phyloP scores from a whole-genome alignment of 37 sponge, comb jelly and placozoan species.

The Amphimedon queenslandica region DNA sequence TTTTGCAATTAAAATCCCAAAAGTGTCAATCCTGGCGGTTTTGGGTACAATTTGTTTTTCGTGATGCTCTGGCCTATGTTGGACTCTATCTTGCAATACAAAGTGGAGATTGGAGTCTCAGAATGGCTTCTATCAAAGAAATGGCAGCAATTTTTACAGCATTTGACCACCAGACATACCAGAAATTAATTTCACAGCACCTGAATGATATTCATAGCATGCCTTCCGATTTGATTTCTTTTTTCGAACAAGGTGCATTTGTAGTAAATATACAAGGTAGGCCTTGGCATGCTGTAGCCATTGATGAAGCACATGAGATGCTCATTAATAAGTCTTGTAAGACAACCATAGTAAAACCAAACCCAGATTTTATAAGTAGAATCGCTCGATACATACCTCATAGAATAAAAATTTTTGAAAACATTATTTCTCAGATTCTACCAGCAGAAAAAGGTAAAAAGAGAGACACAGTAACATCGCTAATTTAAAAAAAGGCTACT shows the following conservation, averaged over 20 bases:
- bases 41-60: constrained; percentile 30
- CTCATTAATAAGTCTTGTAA: constrained; percentile 15
- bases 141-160: constrained; percentile 29
- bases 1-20: constrained; percentile 1
- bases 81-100: too few species aligned
- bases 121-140: constrained; percentile 15
- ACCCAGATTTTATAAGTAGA: constrained; percentile 13
- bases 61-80: constrained; percentile 22
- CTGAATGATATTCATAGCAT: constrained; percentile 3
- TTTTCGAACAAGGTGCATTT: constrained; percentile 17
- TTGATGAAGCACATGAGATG: too few species aligned
- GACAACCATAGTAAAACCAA: constrained; percentile 19
- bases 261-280: constrained; percentile 1
- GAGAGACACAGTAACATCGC: not conserved
- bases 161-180: constrained; percentile 21
- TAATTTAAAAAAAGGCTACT: not conserved
- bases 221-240: not conserved
- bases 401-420: constrained; percentile 15
- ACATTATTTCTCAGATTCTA: constrained; percentile 4
- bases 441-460: constrained; percentile 1
- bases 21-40: constrained; percentile 23
- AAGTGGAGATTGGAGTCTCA: constrained; percentile 24
- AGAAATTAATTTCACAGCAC: constrained; percentile 14
- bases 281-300: constrained; percentile 14
- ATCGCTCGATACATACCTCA: constrained; percentile 13